Conservation (phyloP, 2,888 invertebrate genomes). For the Orthosia cruda region DNA sequence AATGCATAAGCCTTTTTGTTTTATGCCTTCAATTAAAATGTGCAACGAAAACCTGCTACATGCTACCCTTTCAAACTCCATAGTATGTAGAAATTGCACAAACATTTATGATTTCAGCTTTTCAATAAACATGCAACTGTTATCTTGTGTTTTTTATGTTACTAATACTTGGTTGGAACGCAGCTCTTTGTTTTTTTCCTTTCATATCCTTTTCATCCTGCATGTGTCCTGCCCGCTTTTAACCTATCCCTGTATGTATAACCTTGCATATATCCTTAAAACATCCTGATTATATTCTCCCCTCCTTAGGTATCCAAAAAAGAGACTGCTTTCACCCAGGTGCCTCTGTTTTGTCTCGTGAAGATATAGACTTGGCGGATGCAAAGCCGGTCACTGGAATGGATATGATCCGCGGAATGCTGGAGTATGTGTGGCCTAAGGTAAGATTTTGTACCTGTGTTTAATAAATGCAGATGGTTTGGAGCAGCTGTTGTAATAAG, state of each 20-base stretch:
- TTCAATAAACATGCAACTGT: conserved; percentile 8
- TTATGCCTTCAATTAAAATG: conserved; percentile 1
- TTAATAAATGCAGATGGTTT: conserved; percentile 1
- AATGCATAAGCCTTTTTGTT: neutral
- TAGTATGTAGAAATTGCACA: conserved; percentile 34
- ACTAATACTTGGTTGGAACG: conserved; percentile 90
- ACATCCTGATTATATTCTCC: conserved; percentile 75
- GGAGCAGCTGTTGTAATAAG: conserved; percentile 29
- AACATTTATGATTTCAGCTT: conserved; percentile 13
- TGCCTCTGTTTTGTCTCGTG: conserved; percentile 93
- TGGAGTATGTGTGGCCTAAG: conserved; percentile 99
- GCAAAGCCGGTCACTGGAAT: conserved; percentile 93
- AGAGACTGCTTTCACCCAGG: conserved; percentile 98
- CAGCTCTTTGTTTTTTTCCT: conserved; percentile 79
- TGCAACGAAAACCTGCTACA: neutral
- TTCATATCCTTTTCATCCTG: conserved; percentile 57
- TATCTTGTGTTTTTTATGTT: conserved; percentile 68
- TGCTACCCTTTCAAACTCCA: conserved; percentile 17
- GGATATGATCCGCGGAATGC: conserved; percentile 97
- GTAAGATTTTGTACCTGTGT: conserved; percentile 83
- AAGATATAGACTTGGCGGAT: conserved; percentile 92
- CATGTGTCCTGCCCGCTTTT: conserved; percentile 68
- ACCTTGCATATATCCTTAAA: conserved; percentile 57
- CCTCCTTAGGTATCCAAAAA: conserved; percentile 91
- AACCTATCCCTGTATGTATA: conserved; percentile 50